Base-by-base conservation (phyloP, 2,113 vertebrate species). In the Tringa solitaria region DNA sequence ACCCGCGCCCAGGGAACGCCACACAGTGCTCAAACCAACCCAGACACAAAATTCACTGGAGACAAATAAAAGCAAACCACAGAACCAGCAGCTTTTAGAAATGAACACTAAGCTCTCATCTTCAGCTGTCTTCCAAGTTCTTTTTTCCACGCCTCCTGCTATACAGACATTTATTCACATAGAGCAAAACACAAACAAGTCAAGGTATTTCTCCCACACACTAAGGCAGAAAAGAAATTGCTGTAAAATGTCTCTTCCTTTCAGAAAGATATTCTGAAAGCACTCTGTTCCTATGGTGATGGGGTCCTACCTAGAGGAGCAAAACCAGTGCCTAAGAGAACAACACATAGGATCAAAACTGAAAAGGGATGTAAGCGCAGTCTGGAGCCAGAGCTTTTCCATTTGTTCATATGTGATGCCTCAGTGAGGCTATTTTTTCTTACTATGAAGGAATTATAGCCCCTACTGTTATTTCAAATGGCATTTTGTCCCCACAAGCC, bases 221-320 rank as follows among this genome's bases (percentile, higher is more conserved):
- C 46, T 9, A 35, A 63, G 20, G 76, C 26, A 72, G 39, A 64
- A 59, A 54, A 54, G 60, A 72, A 78, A 63, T 32, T 50, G 43
- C 61, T 77, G 54, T 16, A 9, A 81, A 67, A 33, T 15, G 15
- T 3, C 46, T 69, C 64, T 48, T 79, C 84, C 73, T 63, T 59
- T 48, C 78, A 85, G 43, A 54, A 78, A n/a, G 15, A 33, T 13
- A 68, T n/a, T 91, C 75, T 6, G 5, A 81, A 78, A 56, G 54
- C 61, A 57, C 30, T 75, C 76, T 57, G 70, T 30, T 93, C 94
- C 90, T 64, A 10, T 79, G 82, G 82, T 56, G 78, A 79, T 90
- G 45, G 45, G 68, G 20, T 77, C 73, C 64, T 81, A 39, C 53
- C 72, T 24, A 45, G 24, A 23, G 4, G 57, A 76, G 57, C 32